Percentiles rank a stretch among this genome's conserved stretches.
These are phyloP conservation scores for Dione juno DNA, from an alignment of 2,888 invertebrate genomes.

Conservation along the genomic window DNA sequence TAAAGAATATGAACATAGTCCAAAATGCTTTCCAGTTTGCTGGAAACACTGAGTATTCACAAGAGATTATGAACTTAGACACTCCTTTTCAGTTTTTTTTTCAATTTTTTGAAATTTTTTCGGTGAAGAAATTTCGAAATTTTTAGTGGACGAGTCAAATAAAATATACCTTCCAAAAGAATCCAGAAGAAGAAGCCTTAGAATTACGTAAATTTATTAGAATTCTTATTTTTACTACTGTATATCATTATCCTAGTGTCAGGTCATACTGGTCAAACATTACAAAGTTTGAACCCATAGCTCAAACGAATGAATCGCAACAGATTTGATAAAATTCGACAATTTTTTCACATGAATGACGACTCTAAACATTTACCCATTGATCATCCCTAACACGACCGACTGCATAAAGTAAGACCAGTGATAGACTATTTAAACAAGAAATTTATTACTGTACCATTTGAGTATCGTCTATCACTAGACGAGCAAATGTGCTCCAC, in stretches of 20 bases:
- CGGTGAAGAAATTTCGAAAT: constrained; percentile 48
- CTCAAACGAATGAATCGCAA: constrained; percentile 50
- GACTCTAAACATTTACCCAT: constrained; percentile 47
- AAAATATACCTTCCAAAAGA: constrained; percentile 50
- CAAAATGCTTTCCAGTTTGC: constrained; percentile 51
- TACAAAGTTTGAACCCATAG: constrained; percentile 48
- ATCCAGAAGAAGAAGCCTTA: constrained; percentile 52
- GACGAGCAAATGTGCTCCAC: constrained; percentile 49
- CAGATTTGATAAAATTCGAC: constrained; percentile 51
- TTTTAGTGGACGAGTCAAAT: constrained; percentile 48
- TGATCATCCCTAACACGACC: constrained; percentile 49
- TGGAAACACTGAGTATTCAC: constrained; percentile 51
- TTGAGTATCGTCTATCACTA: constrained; percentile 46
- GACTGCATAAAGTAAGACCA: constrained; percentile 53
- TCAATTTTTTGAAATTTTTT: constrained; percentile 46
- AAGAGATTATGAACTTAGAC: constrained; percentile 52
- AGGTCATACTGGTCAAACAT: constrained; percentile 51
- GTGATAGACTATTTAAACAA: constrained; percentile 49
- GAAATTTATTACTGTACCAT: constrained; percentile 45
- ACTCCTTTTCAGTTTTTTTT: constrained; percentile 54
- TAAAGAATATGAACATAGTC: constrained; percentile 54
- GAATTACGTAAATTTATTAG: constrained; percentile 53
- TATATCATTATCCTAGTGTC: constrained; percentile 49
- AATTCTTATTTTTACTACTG: constrained; percentile 50
- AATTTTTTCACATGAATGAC: constrained; percentile 51